Evolutionary conservation across 2,113 vertebrate species (phyloP).

Genomic region (Amphilophus citrinellus): DNA sequence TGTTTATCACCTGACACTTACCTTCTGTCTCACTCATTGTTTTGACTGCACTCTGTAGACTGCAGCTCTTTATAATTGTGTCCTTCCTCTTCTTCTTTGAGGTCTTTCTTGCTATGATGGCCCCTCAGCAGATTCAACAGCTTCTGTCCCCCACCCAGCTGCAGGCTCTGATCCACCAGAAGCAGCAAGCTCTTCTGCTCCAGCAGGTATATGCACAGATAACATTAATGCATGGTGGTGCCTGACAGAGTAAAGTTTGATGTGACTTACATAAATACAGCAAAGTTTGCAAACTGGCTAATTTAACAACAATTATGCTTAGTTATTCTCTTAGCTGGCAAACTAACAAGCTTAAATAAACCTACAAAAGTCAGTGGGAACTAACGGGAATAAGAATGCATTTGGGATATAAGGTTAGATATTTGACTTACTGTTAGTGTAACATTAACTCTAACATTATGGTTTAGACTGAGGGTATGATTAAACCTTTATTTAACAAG

Average conservation of each 20-base stretch:
- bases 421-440: neutral
- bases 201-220: slow-evolving; percentile 88
- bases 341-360: neutral
- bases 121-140: slow-evolving; percentile 93
- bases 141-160: slow-evolving; percentile 91
- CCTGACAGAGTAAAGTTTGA: neutral
- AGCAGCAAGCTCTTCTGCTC: slow-evolving; percentile 92
- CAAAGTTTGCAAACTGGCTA: neutral
- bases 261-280: neutral
- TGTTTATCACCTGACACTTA: slow-evolving; percentile 59
- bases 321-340: neutral
- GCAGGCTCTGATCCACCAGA: slow-evolving; percentile 91
- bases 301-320: neutral
- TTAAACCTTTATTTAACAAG: no score
- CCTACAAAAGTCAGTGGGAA: neutral
- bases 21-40: slow-evolving; percentile 10
- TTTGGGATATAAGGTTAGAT: neutral
- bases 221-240: neutral
- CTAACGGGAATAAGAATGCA: neutral
- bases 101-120: slow-evolving; percentile 95
- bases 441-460: no score
- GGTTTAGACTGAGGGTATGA: neutral
- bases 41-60: neutral
- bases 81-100: slow-evolving; percentile 57
- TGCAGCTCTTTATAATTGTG: neutral